These are phyloP conservation scores for Lampris megalopsis DNA, from an alignment of 2,113 vertebrate species.

Conservation along the genomic window DNA sequence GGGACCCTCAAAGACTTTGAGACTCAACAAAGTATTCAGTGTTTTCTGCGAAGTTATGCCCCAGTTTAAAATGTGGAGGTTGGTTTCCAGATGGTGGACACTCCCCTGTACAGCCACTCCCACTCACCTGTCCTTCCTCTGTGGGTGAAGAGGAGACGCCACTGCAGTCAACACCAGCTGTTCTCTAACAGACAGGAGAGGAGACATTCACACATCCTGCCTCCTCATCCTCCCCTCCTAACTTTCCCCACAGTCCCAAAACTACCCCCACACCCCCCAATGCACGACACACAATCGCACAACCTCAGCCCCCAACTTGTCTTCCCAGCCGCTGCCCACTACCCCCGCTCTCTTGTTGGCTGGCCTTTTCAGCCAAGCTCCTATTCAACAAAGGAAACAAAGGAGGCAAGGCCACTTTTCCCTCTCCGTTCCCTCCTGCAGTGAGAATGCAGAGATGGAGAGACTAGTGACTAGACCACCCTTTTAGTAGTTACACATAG, in stretches of 20 bases:
- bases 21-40: background rate
- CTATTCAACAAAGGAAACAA: constrained; percentile 79
- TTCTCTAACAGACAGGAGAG: constrained; percentile 43
- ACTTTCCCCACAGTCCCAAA: constrained; percentile 8
- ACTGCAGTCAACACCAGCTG: constrained; percentile 66
- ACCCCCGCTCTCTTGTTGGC: constrained; percentile 63
- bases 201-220: constrained; percentile 20
- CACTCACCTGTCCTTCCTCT: constrained; percentile 64
- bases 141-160: constrained; percentile 19
- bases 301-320: constrained; percentile 17
- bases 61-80: background rate
- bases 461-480: constrained; percentile 22
- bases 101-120: constrained; percentile 47
- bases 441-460: constrained; percentile 25
- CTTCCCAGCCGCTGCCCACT: constrained; percentile 7
- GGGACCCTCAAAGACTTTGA: background rate
- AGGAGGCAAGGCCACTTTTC: constrained; percentile 61
- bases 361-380: constrained; percentile 76
- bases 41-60: constrained; percentile 7
- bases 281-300: too few species aligned
- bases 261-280: constrained; percentile 24
- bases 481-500: constrained; percentile 13
- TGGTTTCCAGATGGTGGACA: constrained; percentile 43
- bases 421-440: constrained; percentile 47
- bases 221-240: background rate